A percentile compares a stretch with the other conserved stretches of the same genome.
phyloP scores from a whole-genome alignment of 2,113 vertebrate species.

The Lathamus discolor region DNA sequence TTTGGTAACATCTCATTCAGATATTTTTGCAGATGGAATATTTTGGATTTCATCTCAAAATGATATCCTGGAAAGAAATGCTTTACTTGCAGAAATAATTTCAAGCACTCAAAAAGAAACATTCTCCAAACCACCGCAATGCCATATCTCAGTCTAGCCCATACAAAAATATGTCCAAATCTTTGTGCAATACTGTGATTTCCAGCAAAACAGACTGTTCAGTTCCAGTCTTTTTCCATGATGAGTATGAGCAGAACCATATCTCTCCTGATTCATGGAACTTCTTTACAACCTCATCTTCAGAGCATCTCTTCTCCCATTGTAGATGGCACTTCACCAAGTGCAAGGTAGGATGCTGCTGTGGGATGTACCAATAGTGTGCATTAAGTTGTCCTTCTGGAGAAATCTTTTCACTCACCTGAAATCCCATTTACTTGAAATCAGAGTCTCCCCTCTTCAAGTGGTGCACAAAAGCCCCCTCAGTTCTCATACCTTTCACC shows the following conservation, averaged over 20 bases:
- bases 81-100: not conserved
- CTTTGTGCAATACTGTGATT: not conserved
- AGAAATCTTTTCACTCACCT: not conserved
- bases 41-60: not conserved
- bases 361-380: fast-evolving
- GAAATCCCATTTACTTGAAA: not conserved
- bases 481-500: not conserved
- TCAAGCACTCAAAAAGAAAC: not conserved
- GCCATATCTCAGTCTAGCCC: not conserved
- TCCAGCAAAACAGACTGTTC: not conserved
- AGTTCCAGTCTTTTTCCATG: fast-evolving
- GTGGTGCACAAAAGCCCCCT: not conserved
- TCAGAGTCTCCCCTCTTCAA: not conserved
- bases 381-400: not conserved
- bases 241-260: not conserved
- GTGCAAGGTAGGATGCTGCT: not conserved
- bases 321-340: not conserved
- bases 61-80: not conserved
- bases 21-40: not conserved
- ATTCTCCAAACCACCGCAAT: not conserved
- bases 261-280: not conserved
- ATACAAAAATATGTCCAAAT: fast-evolving
- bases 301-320: not conserved
- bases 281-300: not conserved
- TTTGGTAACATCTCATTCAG: not conserved